Evolutionary conservation across 2,797 vertebrate species (phyloP).

Genomic region (Trichosurus vulpecula): DNA sequence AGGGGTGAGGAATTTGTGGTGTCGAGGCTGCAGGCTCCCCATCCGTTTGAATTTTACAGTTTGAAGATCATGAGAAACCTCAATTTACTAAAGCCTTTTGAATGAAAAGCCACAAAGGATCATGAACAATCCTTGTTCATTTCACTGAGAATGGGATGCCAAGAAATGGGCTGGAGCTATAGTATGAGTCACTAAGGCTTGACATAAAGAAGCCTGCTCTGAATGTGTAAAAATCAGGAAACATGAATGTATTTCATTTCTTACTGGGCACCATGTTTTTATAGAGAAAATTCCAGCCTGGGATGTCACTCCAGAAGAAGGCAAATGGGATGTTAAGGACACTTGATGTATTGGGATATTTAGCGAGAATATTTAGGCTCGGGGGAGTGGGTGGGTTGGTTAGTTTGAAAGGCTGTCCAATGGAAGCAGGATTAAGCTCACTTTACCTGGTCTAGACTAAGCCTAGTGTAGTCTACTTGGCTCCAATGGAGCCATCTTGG

Average conservation of each 20-base stretch:
- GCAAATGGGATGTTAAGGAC: not conserved
- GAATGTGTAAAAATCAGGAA: slow-evolving; percentile 19
- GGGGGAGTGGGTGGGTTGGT: not conserved
- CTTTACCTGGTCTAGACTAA: not conserved
- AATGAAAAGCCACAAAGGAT: not conserved
- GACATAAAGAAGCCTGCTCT: not conserved
- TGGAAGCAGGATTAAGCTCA: not conserved
- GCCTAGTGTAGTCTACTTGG: not conserved
- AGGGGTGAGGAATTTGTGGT: too few species aligned
- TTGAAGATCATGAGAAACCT: not conserved
- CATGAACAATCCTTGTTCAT: not conserved
- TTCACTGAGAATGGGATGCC: not conserved
- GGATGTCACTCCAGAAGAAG: not conserved
- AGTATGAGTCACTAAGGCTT: not conserved
- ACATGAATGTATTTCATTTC: not conserved
- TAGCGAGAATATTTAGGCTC: not conserved
- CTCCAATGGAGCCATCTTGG: not conserved
- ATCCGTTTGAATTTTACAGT: not conserved
- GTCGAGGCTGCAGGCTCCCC: too few species aligned
- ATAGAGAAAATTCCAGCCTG: not conserved
- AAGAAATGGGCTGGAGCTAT: not conserved
- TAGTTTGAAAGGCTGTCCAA: not conserved
- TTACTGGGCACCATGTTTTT: too few species aligned
- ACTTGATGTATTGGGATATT: not conserved
- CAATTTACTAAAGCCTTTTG: not conserved